Evolutionary conservation across 2,113 vertebrate species (phyloP).

Genomic region (Vireo altiloquus): DNA sequence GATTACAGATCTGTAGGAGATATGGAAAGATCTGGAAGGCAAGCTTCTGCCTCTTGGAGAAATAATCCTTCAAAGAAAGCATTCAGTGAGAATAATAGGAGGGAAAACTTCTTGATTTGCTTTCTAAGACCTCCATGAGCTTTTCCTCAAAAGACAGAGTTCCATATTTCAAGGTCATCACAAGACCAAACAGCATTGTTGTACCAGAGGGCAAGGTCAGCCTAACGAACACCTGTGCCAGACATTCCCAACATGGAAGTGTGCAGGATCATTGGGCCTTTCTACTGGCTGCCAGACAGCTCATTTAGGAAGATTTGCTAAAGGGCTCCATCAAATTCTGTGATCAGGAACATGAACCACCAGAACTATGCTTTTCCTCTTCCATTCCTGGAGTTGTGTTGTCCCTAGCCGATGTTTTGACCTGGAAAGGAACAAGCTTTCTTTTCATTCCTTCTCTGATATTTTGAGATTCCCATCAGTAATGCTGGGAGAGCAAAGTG

Average conservation of each 20-base stretch:
- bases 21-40: neutral
- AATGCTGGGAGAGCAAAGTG: neutral
- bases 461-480: neutral
- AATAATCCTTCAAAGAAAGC: neutral
- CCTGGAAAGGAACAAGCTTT: neutral
- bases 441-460: neutral
- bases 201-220: neutral
- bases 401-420: neutral
- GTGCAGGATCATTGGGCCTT: neutral
- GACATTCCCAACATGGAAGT: neutral
- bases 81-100: neutral
- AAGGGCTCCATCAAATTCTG: neutral
- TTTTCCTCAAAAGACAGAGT: neutral
- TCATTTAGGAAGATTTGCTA: neutral
- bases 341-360: neutral
- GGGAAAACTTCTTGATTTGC: neutral
- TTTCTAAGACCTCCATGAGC: neutral
- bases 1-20: neutral
- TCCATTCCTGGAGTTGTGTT: neutral
- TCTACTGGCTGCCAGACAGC: neutral
- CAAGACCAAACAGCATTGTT: neutral
- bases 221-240: neutral
- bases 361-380: neutral
- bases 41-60: neutral
- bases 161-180: neutral